Percentiles rank a stretch among this genome's conserved stretches.
phyloP scores from a whole-genome alignment of 64 coral and sea anemone species.

The Stichodactyla mertensii region DNA sequence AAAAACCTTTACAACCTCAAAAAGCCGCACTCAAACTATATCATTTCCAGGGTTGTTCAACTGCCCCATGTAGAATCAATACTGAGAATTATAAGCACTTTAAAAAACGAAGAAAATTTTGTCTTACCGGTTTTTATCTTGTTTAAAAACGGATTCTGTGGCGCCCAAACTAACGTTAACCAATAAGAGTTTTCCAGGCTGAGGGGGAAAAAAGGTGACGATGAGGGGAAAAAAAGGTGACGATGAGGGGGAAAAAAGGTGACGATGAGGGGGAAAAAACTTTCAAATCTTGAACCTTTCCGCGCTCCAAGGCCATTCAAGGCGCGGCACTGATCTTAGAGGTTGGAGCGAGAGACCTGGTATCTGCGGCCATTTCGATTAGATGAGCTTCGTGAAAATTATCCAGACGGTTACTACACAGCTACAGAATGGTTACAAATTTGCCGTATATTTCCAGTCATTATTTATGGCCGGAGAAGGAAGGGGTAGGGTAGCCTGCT shows the following conservation, averaged over 20 bases:
- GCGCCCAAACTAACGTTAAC: slow-evolving; percentile 69
- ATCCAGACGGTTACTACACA: no score
- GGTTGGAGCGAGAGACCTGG: no score
- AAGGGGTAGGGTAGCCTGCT: background rate
- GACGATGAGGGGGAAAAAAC: no score
- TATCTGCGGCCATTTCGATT: background rate
- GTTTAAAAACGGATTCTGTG: slow-evolving; percentile 61
- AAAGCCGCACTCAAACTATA: no score
- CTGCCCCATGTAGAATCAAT: background rate
- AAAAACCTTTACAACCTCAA: no score
- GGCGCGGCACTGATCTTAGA: no score
- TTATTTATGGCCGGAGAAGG: no score
- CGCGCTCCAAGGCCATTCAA: no score
- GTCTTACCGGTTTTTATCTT: slow-evolving; percentile 58
- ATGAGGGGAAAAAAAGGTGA: background rate
- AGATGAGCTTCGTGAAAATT: background rate
- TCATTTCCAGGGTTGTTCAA: no score
- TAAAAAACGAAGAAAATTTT: background rate
- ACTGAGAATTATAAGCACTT: background rate
- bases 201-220: background rate
- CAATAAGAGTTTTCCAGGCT: slow-evolving; percentile 76
- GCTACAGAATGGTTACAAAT: no score
- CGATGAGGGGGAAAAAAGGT: background rate
- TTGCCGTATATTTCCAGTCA: no score
- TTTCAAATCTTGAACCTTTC: no score